Percentiles rank a stretch among this genome's conserved stretches.
Conservation (phyloP, 2,113 vertebrate genomes). For the Gymnorhina tibicen region DNA sequence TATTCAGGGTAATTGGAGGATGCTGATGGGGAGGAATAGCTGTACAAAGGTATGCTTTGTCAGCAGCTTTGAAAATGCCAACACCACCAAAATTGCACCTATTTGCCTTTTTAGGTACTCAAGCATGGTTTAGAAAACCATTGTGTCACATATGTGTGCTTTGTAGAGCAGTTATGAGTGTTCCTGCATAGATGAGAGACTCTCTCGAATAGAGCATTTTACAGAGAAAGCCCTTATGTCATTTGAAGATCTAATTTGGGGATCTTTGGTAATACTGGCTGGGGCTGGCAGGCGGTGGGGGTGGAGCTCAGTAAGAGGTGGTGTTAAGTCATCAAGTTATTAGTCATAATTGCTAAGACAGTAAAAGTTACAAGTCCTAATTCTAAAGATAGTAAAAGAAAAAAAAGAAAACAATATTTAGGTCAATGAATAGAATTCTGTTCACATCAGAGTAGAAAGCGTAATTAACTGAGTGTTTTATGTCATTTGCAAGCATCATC, state of each 20-base stretch:
- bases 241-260: neutral
- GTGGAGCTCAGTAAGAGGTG: neutral
- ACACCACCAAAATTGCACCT: neutral
- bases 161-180: neutral
- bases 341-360: neutral
- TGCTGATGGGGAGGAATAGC: neutral
- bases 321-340: neutral
- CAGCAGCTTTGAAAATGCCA: neutral
- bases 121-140: neutral
- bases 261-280: neutral
- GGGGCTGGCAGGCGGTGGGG: fast-evolving
- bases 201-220: neutral
- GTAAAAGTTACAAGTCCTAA: neutral
- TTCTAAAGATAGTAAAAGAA: neutral
- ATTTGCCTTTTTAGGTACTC: neutral
- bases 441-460: neutral
- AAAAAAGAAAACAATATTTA: neutral
- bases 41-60: neutral
- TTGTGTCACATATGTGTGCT: neutral
- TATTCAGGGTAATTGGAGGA: neutral
- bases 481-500: conserved; percentile 20
- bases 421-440: neutral
- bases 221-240: neutral
- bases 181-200: neutral
- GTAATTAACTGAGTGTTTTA: conserved; percentile 26